Percentiles rank a stretch among this genome's conserved stretches.
Evolutionary conservation across 2,797 vertebrate genomes (phyloP).

Genomic region (Sebastolobus alascanus): DNA sequence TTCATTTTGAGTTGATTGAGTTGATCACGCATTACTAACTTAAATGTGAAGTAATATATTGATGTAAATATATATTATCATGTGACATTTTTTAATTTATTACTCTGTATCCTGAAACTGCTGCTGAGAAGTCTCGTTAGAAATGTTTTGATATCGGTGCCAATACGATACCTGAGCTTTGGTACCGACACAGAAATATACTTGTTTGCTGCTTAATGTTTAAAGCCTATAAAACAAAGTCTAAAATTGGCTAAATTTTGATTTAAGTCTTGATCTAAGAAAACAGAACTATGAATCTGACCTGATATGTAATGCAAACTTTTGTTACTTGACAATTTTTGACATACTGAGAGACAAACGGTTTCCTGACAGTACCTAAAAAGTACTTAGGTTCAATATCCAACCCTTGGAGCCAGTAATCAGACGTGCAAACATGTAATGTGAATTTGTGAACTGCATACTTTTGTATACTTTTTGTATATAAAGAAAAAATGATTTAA

Average conservation of each 20-base stretch:
- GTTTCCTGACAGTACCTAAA: neutral
- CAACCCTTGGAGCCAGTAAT: neutral
- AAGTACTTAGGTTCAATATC: neutral
- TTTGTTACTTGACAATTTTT: neutral
- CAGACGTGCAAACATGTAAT: neutral
- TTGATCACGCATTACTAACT: neutral
- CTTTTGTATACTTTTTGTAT: neutral
- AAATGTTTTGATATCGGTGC: neutral
- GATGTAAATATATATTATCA: neutral
- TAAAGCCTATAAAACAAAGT: neutral
- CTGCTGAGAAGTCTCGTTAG: neutral
- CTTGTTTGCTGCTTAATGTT: neutral
- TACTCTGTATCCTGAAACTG: neutral
- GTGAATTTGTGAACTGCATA: neutral
- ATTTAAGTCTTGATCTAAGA: neutral
- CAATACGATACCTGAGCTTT: neutral
- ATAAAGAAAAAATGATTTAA: neutral
- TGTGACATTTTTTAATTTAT: neutral
- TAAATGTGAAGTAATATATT: neutral
- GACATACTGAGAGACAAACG: neutral
- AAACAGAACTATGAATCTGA: neutral
- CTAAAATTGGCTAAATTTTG: neutral
- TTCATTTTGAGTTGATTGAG: too few species aligned
- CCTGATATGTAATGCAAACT: neutral
- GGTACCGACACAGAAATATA: neutral